Percentiles rank a stretch among this genome's conserved stretches.
Conservation (phyloP, 2,888 invertebrate species). For the Gortyna flavago region DNA sequence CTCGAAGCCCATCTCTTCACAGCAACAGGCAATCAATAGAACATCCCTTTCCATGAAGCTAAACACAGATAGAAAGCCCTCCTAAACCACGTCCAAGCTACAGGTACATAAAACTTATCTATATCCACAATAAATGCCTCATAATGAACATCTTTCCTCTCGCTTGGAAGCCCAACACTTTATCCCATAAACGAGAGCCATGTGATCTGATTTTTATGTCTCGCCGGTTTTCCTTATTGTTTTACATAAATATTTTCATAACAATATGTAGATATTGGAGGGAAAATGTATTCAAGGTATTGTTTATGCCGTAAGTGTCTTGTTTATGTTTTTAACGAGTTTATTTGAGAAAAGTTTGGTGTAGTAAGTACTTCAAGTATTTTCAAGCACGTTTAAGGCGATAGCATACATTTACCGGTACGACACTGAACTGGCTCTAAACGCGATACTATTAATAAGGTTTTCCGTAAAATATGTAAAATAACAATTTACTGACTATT, state of each 20-base stretch:
- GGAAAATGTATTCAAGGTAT: slow-evolving; percentile 35
- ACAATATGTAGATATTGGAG: slow-evolving; percentile 7
- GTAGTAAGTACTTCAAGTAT: background rate
- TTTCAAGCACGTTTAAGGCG: background rate
- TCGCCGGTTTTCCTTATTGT: slow-evolving; percentile 50
- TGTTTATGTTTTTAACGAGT: slow-evolving; percentile 30
- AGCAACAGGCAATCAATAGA: background rate
- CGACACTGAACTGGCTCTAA: no score
- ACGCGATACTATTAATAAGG: background rate
- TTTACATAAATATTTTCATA: slow-evolving; percentile 52
- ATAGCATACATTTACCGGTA: background rate
- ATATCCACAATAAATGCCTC: slow-evolving; percentile 26
- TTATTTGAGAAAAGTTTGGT: background rate
- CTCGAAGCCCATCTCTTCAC: background rate
- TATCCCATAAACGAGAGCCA: slow-evolving; percentile 43
- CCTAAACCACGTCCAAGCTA: slow-evolving; percentile 19
- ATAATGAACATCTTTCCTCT: slow-evolving; percentile 47
- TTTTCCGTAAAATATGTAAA: background rate
- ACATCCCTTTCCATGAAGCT: background rate
- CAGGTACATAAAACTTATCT: slow-evolving; percentile 56
- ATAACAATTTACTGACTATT: no score
- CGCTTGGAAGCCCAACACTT: slow-evolving; percentile 38
- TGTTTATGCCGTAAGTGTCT: slow-evolving; percentile 31
- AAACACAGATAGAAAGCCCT: slow-evolving; percentile 7
- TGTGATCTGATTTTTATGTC: slow-evolving; percentile 58